Percentiles rank a stretch among this genome's conserved stretches.
Evolutionary conservation across 1,140 invertebrate genomes (phyloP).

Genomic region (Solenopsis fugax): DNA sequence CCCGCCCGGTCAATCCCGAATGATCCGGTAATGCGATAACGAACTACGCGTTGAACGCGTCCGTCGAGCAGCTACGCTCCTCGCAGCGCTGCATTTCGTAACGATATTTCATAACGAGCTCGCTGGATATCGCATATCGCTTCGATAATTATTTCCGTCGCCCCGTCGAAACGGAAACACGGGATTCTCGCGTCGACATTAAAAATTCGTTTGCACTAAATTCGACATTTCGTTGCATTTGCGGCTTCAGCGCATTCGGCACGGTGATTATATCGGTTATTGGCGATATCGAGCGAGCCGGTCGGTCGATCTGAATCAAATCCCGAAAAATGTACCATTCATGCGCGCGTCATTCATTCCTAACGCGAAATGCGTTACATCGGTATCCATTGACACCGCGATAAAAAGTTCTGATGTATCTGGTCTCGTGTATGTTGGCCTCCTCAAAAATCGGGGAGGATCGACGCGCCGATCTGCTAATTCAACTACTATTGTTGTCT

Average conservation of each 20-base stretch:
- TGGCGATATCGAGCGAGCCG: conserved; percentile 51
- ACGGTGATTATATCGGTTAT: conserved; percentile 7
- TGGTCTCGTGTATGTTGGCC: neutral
- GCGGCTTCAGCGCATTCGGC: conserved; percentile 14
- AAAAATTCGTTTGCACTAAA: conserved; percentile 42
- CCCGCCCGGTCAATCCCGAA: conserved; percentile 19
- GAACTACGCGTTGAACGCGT: conserved; percentile 26
- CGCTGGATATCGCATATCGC: conserved; percentile 42
- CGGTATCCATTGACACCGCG: conserved; percentile 15
- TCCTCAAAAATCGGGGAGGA: neutral
- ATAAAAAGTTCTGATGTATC: conserved; percentile 48
- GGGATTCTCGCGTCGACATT: neutral
- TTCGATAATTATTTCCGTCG: conserved; percentile 31
- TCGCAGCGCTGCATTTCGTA: conserved; percentile 21
- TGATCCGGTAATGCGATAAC: conserved; percentile 49
- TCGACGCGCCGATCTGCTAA: conserved; percentile 42
- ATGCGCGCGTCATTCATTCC: conserved; percentile 28
- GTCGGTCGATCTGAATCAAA: conserved; percentile 21
- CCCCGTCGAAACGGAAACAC: neutral
- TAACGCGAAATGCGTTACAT: conserved; percentile 43
- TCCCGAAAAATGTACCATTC: conserved; percentile 20
- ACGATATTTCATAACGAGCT: conserved; percentile 54
- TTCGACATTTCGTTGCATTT: conserved; percentile 41
- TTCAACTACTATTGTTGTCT: conserved; percentile 31
- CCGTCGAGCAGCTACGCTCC: neutral